A percentile compares a stretch with the other conserved stretches of the same genome.
Evolutionary conservation across 2,888 invertebrate species (phyloP).

Genomic region (Eremobia ochroleuca): DNA sequence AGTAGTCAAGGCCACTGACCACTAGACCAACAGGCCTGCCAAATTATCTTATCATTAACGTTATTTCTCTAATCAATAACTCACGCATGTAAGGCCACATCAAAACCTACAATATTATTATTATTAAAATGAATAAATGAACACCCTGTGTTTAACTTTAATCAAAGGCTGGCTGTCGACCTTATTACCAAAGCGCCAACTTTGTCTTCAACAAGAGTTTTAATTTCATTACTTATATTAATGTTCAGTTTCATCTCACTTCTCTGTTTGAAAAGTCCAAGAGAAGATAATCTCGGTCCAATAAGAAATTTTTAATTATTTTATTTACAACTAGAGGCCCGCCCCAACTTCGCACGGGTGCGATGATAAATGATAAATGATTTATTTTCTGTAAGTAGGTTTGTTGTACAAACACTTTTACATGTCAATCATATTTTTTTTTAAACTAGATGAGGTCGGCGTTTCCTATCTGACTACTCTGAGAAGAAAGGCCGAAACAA

Average conservation of each 20-base stretch:
- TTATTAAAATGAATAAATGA: background rate
- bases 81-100: background rate
- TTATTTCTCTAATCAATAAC: background rate
- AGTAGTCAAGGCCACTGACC: no score
- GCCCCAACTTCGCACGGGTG: no score
- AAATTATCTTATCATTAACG: background rate
- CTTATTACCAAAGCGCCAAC: conserved; percentile 42
- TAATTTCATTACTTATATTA: conserved; percentile 58
- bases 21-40: no score
- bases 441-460: no score
- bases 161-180: conserved; percentile 35
- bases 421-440: no score
- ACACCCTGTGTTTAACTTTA: conserved; percentile 40
- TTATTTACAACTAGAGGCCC: no score
- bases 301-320: conserved; percentile 2
- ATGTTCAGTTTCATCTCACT: conserved; percentile 45
- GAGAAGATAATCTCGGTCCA: background rate
- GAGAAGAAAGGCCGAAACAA: no score
- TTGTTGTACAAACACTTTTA: no score
- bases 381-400: no score
- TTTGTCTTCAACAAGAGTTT: conserved; percentile 57
- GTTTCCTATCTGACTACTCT: no score
- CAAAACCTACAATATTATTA: background rate
- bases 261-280: conserved; percentile 32
- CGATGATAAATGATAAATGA: no score